phyloP scores from a whole-genome alignment of 1,140 invertebrate genomes.

The Mycetomoellerius zeteki region DNA sequence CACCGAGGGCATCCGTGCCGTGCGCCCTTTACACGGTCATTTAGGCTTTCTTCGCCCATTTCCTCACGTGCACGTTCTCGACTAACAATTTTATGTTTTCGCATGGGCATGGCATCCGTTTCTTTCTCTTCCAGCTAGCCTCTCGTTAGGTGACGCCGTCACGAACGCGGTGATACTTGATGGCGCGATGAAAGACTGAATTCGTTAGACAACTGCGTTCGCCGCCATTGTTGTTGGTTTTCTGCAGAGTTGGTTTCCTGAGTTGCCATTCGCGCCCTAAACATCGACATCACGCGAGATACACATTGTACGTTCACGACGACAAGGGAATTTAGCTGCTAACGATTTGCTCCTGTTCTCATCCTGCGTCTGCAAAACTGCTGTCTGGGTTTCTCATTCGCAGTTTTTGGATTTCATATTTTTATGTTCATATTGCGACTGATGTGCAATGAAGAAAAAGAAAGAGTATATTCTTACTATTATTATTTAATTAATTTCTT shows the following conservation, averaged over 20 bases:
- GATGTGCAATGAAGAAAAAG: not conserved
- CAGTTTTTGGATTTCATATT: not conserved
- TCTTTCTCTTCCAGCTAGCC: slow-evolving; percentile 69
- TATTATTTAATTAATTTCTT: not conserved
- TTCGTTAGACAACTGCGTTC: slow-evolving; percentile 51
- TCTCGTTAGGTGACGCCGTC: slow-evolving; percentile 53
- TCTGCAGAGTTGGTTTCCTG: slow-evolving; percentile 35
- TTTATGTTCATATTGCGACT: not conserved
- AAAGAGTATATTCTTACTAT: not conserved
- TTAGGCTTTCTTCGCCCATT: slow-evolving; percentile 87
- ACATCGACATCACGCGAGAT: slow-evolving; percentile 52
- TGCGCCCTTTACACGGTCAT: slow-evolving; percentile 82
- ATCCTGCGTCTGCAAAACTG: slow-evolving; percentile 8
- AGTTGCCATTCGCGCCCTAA: slow-evolving; percentile 31
- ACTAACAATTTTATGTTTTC: slow-evolving; percentile 79
- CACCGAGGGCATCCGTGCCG: slow-evolving; percentile 43
- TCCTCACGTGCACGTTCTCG: slow-evolving; percentile 85
- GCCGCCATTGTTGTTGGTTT: slow-evolving; percentile 59
- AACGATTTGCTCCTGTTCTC: slow-evolving; percentile 48
- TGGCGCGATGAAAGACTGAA: slow-evolving; percentile 54
- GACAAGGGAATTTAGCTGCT: slow-evolving; percentile 33
- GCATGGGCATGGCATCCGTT: slow-evolving; percentile 83
- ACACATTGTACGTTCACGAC: slow-evolving; percentile 23
- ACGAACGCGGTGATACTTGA: slow-evolving; percentile 50
- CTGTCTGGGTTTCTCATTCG: not conserved